Evolutionary conservation across 1,140 invertebrate species (phyloP), one percentile per base, ranked within the genome.

Genomic region (Aleiodes sp.): DNA sequence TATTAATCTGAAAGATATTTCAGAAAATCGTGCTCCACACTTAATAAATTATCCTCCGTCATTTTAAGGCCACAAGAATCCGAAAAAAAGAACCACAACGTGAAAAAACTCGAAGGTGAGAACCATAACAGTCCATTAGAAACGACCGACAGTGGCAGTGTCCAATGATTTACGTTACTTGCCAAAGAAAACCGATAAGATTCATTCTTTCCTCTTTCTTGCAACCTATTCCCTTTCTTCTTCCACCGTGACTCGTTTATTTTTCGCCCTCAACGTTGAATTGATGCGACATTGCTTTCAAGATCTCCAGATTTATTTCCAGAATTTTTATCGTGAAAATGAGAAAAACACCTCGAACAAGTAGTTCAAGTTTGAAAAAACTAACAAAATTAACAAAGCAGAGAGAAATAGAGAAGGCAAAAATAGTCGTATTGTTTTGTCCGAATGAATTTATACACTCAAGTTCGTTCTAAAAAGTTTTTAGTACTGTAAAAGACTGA

Each of bases 91-190:
- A 2, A 24, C 46, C 26, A 3, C 16, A 52, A 24, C 19, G 21
- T 26, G 21, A 52, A 52, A 52, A 52, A 52, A 21, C 16, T 52
- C n/a, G 46, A 52, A 52, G 46, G 46, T 52, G 46, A 52, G 46
- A 52, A 52, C 46, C 46, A 52, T 52, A 67, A 67, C 66, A 72
- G 76, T 76, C 74, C 75, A 78, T 80, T 79, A 78, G 76, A 65
- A 62, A 70, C 39, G 14, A 56, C 65, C 39, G 67, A 35, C 68
- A 43, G 12, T 41, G 46, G 21, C 66, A 66, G 74, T 72, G 70
- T 70, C 65, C 64, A 68, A 77, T 80, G 78, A 83, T 81, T 78
- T 81, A 80, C 72, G 70, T 76, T 80, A 77, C 76, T 77, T 77
- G 66, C 74, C 72, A 77, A 75, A 70, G 68, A 61, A 41, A 68